These are phyloP conservation scores for Himalopsyche japonica DNA, from an alignment of 2,888 invertebrate species.

Conservation along the genomic window DNA sequence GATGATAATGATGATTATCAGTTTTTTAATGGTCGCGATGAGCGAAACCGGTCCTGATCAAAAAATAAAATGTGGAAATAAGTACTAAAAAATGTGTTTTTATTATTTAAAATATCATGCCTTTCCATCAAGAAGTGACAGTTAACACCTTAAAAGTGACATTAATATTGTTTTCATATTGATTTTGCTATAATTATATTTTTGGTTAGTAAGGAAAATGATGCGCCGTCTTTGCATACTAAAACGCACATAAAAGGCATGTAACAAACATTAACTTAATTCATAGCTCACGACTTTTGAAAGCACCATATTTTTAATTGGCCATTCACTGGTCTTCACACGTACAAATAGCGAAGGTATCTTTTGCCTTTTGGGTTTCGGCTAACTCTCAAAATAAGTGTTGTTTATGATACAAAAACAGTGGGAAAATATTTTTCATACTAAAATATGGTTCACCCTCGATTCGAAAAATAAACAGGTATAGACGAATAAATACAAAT, in stretches of 20 bases:
- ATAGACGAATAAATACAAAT: background rate
- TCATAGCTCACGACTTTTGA: conserved; percentile 31
- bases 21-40: no score
- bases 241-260: conserved; percentile 15
- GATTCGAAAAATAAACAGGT: background rate
- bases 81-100: no score
- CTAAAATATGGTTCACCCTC: background rate
- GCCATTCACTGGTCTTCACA: conserved; percentile 35
- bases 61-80: no score
- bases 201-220: background rate
- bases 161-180: no score
- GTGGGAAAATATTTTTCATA: background rate
- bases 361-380: conserved; percentile 13
- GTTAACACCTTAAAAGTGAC: no score
- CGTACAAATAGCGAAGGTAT: conserved; percentile 12
- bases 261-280: conserved; percentile 29
- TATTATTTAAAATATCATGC: no score
- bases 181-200: no score
- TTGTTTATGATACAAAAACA: background rate
- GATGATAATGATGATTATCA: no score
- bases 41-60: no score
- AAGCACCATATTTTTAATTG: conserved; percentile 37
- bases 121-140: no score
- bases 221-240: background rate
- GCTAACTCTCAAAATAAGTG: background rate